Evolutionary conservation across 2,888 invertebrate species (phyloP).

Genomic region (Abrostola triplasia): DNA sequence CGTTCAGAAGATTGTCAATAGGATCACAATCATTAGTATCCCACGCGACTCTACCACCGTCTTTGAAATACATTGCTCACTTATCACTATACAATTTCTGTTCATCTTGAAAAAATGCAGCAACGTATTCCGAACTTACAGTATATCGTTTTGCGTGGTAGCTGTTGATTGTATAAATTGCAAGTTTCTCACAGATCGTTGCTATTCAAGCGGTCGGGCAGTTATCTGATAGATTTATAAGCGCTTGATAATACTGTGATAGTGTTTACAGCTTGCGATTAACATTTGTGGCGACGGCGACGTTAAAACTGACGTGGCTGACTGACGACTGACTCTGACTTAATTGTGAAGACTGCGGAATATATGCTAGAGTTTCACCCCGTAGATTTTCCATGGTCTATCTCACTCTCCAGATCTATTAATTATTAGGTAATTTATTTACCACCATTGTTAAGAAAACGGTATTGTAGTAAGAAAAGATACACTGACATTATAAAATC

Average conservation of each 20-base stretch:
- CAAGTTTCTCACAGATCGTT: conserved; percentile 41
- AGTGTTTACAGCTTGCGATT: conserved; percentile 31
- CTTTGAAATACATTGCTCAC: conserved; percentile 17
- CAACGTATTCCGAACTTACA: conserved; percentile 21
- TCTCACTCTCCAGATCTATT: too few species aligned
- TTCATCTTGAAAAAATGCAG: conserved; percentile 3
- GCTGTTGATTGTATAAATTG: conserved; percentile 29
- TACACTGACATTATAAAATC: too few species aligned
- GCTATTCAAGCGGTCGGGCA: conserved; percentile 24
- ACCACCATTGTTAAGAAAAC: too few species aligned
- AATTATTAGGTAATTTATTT: too few species aligned
- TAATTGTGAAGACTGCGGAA: neutral
- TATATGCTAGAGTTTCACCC: too few species aligned
- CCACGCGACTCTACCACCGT: neutral
- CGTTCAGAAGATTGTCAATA: conserved; percentile 40
- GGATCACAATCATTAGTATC: neutral
- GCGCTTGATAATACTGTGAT: conserved; percentile 36
- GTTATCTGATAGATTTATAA: conserved; percentile 46
- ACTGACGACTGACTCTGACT: conserved; percentile 17
- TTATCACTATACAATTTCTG: neutral
- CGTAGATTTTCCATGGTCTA: too few species aligned
- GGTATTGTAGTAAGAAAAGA: too few species aligned
- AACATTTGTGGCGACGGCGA: conserved; percentile 37
- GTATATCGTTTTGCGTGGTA: neutral
- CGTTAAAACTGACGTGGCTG: conserved; percentile 11